phyloP scores from a whole-genome alignment of 2,113 vertebrate genomes.

The Otus sunia region DNA sequence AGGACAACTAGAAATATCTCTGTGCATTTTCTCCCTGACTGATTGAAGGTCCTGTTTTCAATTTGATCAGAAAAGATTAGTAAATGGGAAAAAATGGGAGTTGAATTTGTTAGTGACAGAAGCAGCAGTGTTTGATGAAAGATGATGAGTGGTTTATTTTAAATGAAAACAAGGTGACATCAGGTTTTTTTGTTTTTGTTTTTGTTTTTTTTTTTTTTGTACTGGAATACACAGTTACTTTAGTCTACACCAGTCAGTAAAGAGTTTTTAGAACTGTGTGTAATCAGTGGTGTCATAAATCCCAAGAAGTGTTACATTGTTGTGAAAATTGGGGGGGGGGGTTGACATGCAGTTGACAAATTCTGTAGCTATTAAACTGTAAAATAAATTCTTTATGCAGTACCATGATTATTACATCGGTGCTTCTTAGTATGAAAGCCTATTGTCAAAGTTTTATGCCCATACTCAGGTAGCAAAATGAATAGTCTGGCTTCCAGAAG shows the following conservation, averaged over 20 bases:
- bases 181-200: neutral
- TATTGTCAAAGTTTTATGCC: neutral
- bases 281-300: neutral
- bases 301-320: neutral
- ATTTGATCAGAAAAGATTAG: neutral
- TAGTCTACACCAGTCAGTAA: neutral
- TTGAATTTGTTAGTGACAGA: neutral
- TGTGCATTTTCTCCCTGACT: neutral
- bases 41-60: neutral
- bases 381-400: neutral
- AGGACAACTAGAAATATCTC: neutral
- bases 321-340: neutral
- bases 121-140: neutral
- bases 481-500: neutral
- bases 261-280: neutral
- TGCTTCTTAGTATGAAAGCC: neutral
- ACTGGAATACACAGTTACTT: neutral
- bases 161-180: neutral
- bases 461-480: neutral
- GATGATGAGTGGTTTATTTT: neutral
- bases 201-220: neutral
- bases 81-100: neutral
- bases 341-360: neutral
- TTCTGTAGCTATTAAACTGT: neutral
- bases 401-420: neutral